phyloP scores from a whole-genome alignment of 2,888 invertebrate genomes.

The Hemithea aestivaria region DNA sequence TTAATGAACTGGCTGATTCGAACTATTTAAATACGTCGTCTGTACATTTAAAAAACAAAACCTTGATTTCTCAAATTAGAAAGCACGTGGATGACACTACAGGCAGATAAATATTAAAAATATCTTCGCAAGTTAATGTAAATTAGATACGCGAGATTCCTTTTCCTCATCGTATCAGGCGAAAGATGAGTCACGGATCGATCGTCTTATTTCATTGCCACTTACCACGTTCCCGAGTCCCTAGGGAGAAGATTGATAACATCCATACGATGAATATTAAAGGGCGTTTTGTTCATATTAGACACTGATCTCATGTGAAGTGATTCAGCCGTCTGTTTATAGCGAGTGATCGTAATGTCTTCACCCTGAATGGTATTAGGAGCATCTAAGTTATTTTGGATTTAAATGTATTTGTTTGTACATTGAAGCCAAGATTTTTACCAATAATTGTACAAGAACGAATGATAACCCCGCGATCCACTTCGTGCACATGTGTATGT shows the following conservation, averaged over 20 bases:
- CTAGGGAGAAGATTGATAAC: slow-evolving; percentile 26
- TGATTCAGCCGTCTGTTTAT: slow-evolving; percentile 55
- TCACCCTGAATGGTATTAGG: slow-evolving; percentile 33
- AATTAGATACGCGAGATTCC: slow-evolving; percentile 4
- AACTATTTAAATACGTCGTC: no score
- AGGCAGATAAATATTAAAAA: no score
- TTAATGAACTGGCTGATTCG: no score
- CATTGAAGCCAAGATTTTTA: no score
- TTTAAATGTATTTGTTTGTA: no score
- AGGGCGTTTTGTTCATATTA: slow-evolving; percentile 20
- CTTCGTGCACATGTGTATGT: no score
- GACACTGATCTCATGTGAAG: slow-evolving; percentile 53
- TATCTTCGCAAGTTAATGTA: slow-evolving; percentile 1
- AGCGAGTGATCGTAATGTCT: slow-evolving; percentile 33
- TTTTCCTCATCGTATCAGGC: slow-evolving; percentile 5
- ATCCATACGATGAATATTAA: slow-evolving; percentile 10
- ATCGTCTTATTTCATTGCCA: slow-evolving; percentile 8
- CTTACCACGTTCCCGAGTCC: slow-evolving; percentile 7
- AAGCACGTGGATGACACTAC: no score
- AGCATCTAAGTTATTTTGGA: no score
- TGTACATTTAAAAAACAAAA: no score
- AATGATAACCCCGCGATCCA: no score
- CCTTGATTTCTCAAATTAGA: no score
- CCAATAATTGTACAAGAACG: no score
- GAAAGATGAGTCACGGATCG: slow-evolving; percentile 18